phyloP scores from a whole-genome alignment of 2,888 invertebrate genomes.

The Meganola albula region DNA sequence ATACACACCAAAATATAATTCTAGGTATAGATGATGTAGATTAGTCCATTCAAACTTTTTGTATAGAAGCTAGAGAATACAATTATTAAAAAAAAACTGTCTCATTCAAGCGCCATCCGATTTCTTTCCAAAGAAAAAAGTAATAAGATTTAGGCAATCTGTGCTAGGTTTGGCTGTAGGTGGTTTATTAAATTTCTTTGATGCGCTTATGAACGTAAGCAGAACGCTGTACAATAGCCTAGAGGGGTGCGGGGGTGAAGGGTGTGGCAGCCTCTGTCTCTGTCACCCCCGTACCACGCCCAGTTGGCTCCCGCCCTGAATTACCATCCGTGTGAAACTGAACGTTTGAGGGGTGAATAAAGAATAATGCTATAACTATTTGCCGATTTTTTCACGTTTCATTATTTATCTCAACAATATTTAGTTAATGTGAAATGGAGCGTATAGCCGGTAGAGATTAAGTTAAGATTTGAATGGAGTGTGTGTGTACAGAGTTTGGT shows the following conservation, averaged over 20 bases:
- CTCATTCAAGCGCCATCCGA: too few species aligned
- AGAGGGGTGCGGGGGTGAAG: conserved; percentile 50
- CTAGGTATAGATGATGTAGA: too few species aligned
- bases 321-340: conserved; percentile 66
- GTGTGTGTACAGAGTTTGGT: too few species aligned
- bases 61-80: too few species aligned
- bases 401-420: conserved; percentile 48
- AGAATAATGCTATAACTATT: conserved; percentile 59
- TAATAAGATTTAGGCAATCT: too few species aligned
- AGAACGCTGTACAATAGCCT: conserved; percentile 47
- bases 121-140: too few species aligned
- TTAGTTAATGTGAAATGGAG: conserved; percentile 62
- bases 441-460: conserved; percentile 53
- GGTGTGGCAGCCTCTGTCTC: conserved; percentile 42
- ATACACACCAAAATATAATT: too few species aligned
- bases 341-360: conserved; percentile 51
- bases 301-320: conserved; percentile 46
- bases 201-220: conserved; percentile 50
- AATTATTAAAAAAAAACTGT: too few species aligned
- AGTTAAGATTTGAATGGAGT: conserved; percentile 57
- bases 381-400: conserved; percentile 60
- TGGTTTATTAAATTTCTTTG: conserved; percentile 56
- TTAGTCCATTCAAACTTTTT: too few species aligned
- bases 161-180: too few species aligned
- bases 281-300: conserved; percentile 49